These are phyloP conservation scores for Colius striatus DNA, from an alignment of 2,113 vertebrate species.

Conservation along the genomic window DNA sequence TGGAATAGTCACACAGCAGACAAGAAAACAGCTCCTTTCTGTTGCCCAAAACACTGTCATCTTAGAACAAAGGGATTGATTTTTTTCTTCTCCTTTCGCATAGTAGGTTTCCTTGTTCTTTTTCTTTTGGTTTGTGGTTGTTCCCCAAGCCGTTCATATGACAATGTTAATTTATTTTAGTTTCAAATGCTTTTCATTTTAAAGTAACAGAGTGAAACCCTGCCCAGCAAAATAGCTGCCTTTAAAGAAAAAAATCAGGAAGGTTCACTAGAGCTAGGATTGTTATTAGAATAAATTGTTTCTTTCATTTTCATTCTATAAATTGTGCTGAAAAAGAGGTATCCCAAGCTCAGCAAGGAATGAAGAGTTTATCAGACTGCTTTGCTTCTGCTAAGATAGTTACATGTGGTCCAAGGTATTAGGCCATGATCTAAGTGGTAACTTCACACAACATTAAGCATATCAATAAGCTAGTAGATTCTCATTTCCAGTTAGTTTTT, in stretches of 20 bases:
- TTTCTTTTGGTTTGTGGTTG: slow-evolving; percentile 14
- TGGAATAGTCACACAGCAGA: not conserved
- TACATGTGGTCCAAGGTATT: not conserved
- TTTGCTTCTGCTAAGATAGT: not conserved
- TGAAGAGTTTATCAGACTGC: not conserved
- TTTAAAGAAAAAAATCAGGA: not conserved
- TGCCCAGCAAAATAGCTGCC: not conserved
- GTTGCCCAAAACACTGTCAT: not conserved
- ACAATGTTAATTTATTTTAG: slow-evolving; percentile 20
- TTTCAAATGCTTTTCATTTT: not conserved
- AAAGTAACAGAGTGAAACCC: not conserved
- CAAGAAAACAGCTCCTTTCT: not conserved
- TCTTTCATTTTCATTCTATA: not conserved
- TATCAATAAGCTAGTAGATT: not conserved
- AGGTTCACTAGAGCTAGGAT: not conserved
- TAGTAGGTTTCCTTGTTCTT: not conserved
- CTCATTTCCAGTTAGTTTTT: not conserved
- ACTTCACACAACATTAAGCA: not conserved
- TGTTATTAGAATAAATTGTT: not conserved
- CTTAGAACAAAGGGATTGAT: not conserved
- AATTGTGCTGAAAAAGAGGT: not conserved
- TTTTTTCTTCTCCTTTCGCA: not conserved
- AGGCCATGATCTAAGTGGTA: not conserved
- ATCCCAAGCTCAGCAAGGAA: not conserved
- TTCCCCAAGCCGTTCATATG: slow-evolving; percentile 2